Conservation (phyloP, 2,888 invertebrate species). For the Rhyacophila evoluta region DNA sequence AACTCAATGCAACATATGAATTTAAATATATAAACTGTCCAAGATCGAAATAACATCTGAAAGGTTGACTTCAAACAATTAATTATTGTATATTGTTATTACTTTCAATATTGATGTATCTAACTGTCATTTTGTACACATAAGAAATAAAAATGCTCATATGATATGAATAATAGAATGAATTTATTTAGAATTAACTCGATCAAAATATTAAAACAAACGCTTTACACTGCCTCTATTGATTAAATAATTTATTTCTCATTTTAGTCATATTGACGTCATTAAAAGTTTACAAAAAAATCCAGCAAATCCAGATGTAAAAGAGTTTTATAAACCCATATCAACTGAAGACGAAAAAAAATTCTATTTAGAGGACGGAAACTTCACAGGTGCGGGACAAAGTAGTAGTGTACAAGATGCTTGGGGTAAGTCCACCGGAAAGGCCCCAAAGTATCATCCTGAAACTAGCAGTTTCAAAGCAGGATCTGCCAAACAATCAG, state of each 20-base stretch:
- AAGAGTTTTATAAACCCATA: neutral
- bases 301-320: constrained; percentile 54
- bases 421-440: neutral
- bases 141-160: no score
- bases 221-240: no score
- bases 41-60: no score
- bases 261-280: constrained; percentile 77
- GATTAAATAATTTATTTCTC: neutral
- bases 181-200: no score
- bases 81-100: no score
- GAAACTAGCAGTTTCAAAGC: constrained; percentile 61
- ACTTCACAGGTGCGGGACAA: constrained; percentile 29
- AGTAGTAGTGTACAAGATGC: neutral
- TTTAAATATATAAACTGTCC: no score
- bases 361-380: neutral
- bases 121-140: no score
- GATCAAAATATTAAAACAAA: no score
- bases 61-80: no score
- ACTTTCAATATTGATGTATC: no score
- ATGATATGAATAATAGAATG: no score
- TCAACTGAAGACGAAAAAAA: neutral
- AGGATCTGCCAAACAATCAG: constrained; percentile 57
- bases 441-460: constrained; percentile 19
- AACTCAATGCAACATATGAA: no score
- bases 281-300: constrained; percentile 70